A percentile compares a stretch with the other conserved stretches of the same genome.
These are phyloP conservation scores for Cantharis rustica DNA, from an alignment of 2,888 invertebrate genomes.

Conservation along the genomic window DNA sequence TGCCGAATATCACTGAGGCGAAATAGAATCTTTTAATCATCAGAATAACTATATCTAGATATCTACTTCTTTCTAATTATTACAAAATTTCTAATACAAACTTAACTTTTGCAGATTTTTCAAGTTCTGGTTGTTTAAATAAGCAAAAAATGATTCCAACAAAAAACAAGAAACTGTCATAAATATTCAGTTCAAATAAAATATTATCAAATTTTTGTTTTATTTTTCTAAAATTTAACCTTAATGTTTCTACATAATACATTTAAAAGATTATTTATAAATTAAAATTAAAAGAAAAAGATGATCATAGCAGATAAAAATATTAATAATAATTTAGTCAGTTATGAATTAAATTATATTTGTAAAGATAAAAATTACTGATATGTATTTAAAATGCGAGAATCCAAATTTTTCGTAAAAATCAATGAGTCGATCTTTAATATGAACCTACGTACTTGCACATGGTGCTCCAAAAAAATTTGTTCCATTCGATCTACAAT, in stretches of 20 bases:
- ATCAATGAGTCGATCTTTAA: constrained; percentile 92
- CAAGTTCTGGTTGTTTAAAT: neutral
- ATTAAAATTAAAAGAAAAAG: too few species aligned
- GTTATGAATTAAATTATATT: too few species aligned
- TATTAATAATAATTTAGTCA: too few species aligned
- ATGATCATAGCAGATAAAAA: too few species aligned
- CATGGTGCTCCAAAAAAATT: constrained; percentile 95
- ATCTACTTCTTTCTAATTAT: neutral
- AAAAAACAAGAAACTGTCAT: neutral
- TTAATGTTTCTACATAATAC: too few species aligned
- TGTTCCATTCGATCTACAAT: constrained; percentile 93
- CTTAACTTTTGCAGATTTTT: neutral
- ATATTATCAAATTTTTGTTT: neutral
- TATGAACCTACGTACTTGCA: constrained; percentile 96
- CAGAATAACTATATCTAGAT: too few species aligned
- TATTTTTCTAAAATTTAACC: neutral
- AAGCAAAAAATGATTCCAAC: neutral
- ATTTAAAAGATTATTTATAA: too few species aligned
- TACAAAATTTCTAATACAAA: neutral
- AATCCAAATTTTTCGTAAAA: constrained; percentile 95
- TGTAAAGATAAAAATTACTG: constrained; percentile 80
- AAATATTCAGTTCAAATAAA: neutral
- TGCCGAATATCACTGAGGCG: too few species aligned
- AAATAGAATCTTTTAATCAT: too few species aligned
- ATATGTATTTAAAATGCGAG: constrained; percentile 95